Evolutionary conservation across 2,113 vertebrate species (phyloP), one percentile per base, ranked within the genome.

Genomic region (Notarius quadriscutis): DNA sequence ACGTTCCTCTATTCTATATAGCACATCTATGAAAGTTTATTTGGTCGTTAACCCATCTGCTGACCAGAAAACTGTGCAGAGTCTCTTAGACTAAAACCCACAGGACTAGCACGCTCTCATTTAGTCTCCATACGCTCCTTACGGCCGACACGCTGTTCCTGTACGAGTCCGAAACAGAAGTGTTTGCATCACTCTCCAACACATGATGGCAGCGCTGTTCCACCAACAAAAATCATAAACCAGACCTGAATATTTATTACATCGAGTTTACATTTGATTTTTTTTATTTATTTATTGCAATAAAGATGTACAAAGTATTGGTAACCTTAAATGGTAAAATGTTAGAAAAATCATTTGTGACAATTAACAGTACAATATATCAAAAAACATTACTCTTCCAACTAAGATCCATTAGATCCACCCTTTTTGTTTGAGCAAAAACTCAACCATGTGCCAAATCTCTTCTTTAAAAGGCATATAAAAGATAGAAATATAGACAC

Each of bases 341-440:
- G 94, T 98, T 97, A 97, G 97, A 98, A 98, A 97, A 97, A 97
- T 97, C 94, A 94, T 95, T 92, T 96, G 95, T 96, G 96, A 97
- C 95, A 94, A 95, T 95, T 93, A 96, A 97, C 95, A 96, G 95
- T 96, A 96, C 95, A 96, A 94, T 94, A 93, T 96, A 97, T 98
- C 96, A 97, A 97, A 97, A 97, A 97, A 97, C 95, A 94, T 95
- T 94, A 94, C 94, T 94, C 95, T 94, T 95, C 95, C 93, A 91
- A 92, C 92, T 92, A 30, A 92, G 92, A 93, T 93, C 91, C 88
- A 89, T 91, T 89, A 90, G 86, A 85, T 91, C 86, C 86, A 94
- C 91, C 72, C 81, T 92, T 83, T 67, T 82, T n/a, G 87, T 87
- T 81, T 83, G 67, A 92, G 90, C 90, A 90, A 83, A 87, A 89